Percentiles rank a stretch among this genome's conserved stretches.
phyloP scores from a whole-genome alignment of 2,113 vertebrate species.

The cat (Felis catus) region DNA sequence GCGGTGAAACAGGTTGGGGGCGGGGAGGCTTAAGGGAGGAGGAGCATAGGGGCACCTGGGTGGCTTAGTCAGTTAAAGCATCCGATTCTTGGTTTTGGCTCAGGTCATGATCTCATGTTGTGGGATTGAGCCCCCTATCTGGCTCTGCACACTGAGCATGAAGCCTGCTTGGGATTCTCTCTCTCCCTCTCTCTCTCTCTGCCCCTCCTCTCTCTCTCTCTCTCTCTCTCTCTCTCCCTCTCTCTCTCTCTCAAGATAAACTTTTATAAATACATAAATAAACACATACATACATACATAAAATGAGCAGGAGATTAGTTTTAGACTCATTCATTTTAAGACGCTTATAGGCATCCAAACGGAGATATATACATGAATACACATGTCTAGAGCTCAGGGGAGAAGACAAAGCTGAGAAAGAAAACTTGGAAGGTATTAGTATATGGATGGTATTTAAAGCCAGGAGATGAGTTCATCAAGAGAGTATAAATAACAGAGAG shows the following conservation, averaged over 20 bases:
- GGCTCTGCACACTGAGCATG: too few relatives aligned
- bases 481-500: not conserved
- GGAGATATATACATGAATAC: not conserved
- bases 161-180: too few relatives aligned
- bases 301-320: not conserved
- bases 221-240: too few relatives aligned
- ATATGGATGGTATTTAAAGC: not conserved
- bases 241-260: too few relatives aligned
- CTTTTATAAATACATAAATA: too few relatives aligned
- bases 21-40: not conserved
- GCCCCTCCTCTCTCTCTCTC: too few relatives aligned
- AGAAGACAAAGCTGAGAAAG: not conserved
- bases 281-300: too few relatives aligned
- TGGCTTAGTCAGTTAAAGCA: too few relatives aligned
- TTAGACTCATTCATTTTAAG: not conserved
- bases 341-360: not conserved
- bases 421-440: not conserved
- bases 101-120: too few relatives aligned
- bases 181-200: too few relatives aligned
- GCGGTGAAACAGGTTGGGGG: not conserved
- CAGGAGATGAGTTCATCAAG: not conserved
- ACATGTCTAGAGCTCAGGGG: not conserved
- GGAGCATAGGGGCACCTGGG: not conserved
- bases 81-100: too few relatives aligned
- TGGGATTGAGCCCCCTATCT: too few relatives aligned